Percentiles rank a stretch among this genome's conserved stretches.
Conservation (phyloP, 2,888 invertebrate genomes). For the Drosophila ezoana region DNA sequence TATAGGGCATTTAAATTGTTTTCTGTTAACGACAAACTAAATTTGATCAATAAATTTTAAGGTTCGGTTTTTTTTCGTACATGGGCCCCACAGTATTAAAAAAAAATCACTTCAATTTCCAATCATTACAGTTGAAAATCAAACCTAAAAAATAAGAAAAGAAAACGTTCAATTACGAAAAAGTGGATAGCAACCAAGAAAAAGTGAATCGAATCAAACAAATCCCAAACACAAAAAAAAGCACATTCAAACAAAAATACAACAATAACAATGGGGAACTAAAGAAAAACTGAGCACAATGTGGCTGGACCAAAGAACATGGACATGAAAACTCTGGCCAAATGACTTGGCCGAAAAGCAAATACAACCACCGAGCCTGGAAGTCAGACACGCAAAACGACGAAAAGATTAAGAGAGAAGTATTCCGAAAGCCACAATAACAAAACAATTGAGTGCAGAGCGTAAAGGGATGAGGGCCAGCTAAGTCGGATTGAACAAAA, state of each 20-base stretch:
- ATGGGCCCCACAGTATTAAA: constrained; percentile 7
- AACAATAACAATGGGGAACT: constrained; percentile 43
- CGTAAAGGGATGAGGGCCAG: constrained; percentile 21
- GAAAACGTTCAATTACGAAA: constrained; percentile 51
- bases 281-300: constrained; percentile 38
- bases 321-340: constrained; percentile 39
- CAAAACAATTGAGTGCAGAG: constrained; percentile 7
- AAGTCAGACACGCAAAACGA: constrained; percentile 48
- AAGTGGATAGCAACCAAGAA: constrained; percentile 32
- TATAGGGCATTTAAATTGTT: too few relatives aligned
- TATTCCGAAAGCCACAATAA: constrained; percentile 21
- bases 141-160: constrained; percentile 3
- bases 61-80: not conserved
- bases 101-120: constrained; percentile 21
- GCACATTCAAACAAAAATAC: constrained; percentile 17
- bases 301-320: constrained; percentile 22
- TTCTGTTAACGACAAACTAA: too few relatives aligned
- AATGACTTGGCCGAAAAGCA: constrained; percentile 55
- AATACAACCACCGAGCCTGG: constrained; percentile 36
- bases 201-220: constrained; percentile 27
- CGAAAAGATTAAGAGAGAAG: constrained; percentile 40
- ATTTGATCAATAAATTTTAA: constrained; percentile 12
- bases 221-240: constrained; percentile 13
- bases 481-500: constrained; percentile 21
- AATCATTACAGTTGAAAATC: constrained; percentile 40